Evolutionary conservation across 2,113 vertebrate species (phyloP).

Genomic region (Rallus limicola): DNA sequence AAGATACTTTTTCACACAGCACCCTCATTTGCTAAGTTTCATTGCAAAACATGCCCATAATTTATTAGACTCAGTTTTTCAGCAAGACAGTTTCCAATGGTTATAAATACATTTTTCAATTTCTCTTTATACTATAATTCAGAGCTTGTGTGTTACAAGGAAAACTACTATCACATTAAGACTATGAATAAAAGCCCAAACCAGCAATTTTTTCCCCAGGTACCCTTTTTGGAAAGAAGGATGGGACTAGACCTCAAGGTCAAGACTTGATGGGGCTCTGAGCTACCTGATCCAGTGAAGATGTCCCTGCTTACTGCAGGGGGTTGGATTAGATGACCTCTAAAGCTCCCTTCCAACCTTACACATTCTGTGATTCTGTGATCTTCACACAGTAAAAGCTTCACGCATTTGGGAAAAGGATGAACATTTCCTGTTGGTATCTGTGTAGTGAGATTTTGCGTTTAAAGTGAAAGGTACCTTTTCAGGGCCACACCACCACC

Average conservation of each 20-base stretch:
- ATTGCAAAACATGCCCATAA: not conserved
- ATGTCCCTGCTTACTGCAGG: too few species aligned
- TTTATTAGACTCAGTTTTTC: not conserved
- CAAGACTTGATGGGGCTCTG: too few species aligned
- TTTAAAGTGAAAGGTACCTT: not conserved
- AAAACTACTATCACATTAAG: not conserved
- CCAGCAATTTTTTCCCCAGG: not conserved
- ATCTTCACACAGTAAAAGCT: not conserved
- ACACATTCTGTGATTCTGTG: too few species aligned
- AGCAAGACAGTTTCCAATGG: not conserved
- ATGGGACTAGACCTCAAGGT: not conserved
- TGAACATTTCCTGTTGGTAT: not conserved
- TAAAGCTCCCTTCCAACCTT: too few species aligned
- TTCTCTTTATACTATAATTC: not conserved
- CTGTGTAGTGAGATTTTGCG: not conserved
- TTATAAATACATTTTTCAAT: not conserved
- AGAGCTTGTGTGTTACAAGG: not conserved
- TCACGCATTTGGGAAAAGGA: not conserved
- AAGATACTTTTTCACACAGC: not conserved
- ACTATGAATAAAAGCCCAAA: not conserved
- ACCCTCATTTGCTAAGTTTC: not conserved
- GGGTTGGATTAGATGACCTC: too few species aligned
- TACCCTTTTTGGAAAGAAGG: not conserved
- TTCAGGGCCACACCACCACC: not conserved
- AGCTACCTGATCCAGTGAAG: too few species aligned